These are phyloP conservation scores for Villa cingulata DNA, from an alignment of 2,888 invertebrate genomes.

Conservation along the genomic window DNA sequence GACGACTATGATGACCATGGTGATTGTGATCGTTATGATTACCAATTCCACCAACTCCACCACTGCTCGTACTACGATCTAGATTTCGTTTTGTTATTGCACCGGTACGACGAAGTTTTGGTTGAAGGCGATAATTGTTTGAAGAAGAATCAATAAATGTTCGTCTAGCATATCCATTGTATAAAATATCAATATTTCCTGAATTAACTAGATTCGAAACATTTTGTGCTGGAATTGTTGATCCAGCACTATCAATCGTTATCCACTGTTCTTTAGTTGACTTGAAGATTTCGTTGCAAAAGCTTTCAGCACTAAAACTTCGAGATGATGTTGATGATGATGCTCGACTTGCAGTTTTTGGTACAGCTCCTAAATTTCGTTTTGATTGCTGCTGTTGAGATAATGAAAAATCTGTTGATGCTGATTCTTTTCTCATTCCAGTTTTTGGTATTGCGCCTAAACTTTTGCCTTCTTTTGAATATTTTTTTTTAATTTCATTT, in stretches of 20 bases:
- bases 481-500: neutral
- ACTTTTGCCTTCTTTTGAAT: conserved; percentile 10
- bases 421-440: conserved; percentile 29
- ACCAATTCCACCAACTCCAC: neutral
- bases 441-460: conserved; percentile 22
- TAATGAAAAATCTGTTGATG: conserved; percentile 29
- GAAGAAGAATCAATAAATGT: conserved; percentile 15
- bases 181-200: conserved; percentile 2
- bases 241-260: conserved; percentile 7
- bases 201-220: neutral
- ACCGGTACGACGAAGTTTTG: conserved; percentile 43
- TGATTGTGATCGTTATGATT: neutral
- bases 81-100: conserved; percentile 6
- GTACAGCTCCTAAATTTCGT: conserved; percentile 53
- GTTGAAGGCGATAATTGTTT: conserved; percentile 23
- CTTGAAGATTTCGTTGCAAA: conserved; percentile 32
- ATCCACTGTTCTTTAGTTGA: conserved; percentile 30
- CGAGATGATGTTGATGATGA: conserved; percentile 45
- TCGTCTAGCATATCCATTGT: conserved; percentile 21
- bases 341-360: conserved; percentile 46
- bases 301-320: conserved; percentile 43
- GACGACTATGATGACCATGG: neutral
- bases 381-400: conserved; percentile 24
- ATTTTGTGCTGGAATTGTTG: neutral
- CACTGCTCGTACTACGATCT: neutral